Base-by-base conservation (phyloP, 2,888 invertebrate genomes). In the Drosophila kambysellisi region DNA sequence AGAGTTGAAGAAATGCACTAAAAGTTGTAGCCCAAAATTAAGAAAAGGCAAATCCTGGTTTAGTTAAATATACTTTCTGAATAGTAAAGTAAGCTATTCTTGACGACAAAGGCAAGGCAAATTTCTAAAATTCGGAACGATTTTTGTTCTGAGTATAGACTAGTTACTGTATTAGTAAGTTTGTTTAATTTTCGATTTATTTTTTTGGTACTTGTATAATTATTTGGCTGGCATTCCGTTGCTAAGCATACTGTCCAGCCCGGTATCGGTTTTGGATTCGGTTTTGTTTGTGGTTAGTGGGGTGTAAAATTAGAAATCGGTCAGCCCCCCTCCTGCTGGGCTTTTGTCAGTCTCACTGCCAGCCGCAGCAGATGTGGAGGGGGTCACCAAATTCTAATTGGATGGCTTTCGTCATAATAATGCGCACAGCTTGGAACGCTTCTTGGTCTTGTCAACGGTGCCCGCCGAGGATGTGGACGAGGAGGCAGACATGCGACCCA, bases 381-480 rank as follows among this genome's bases (percentile, higher is more conserved):
- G 87, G 80, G 80, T 90, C 84, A 83, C 75, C 82, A 92, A 84
- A 91, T 89, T 92, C 92, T 92, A 92, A 92, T 92, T 92, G 85
- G 92, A 92, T 32, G 92, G 91, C 70, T 93, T 92, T 91, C 93
- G 93, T 94, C 94, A 94, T 92, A 94, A 93, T 25, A 94, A 89
- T 53, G 92, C 91, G 79, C 94, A 94, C 66, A 94, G 77, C 82
- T 93, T 94, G 78, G 94, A 93, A 52, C 93, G 93, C 69, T 92
- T 93, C 79, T 93, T 93, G 52, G 87, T 88, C 79, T 93, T 93
- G 67, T 93, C 92, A 54, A 89, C 74, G 15, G 91, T 89, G 50
- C 91, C 88, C 6, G 91, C 85, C 2, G 91, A 90, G 33, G 92
- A 91, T 52, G 88, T 87, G 30, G 91, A 91, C 3, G 91, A 92